Evolutionary conservation across 2,888 invertebrate species (phyloP).

Genomic region (Drosophila affinis): DNA sequence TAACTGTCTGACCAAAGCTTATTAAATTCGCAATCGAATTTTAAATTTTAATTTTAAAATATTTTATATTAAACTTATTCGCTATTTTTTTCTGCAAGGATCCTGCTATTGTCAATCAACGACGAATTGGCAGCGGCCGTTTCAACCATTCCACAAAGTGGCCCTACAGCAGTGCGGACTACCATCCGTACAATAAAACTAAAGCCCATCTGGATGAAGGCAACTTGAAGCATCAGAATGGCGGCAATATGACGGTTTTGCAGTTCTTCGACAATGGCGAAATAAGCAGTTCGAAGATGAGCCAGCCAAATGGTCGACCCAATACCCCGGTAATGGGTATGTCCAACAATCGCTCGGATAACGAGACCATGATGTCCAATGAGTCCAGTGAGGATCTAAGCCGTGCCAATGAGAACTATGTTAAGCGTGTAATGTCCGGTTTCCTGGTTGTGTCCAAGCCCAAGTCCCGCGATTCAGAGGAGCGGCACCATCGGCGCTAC

Average conservation of each 20-base stretch:
- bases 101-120: constrained; percentile 77
- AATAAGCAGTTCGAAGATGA: constrained; percentile 36
- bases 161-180: constrained; percentile 57
- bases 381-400: constrained; percentile 65
- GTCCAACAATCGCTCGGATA: constrained; percentile 59
- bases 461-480: constrained; percentile 76
- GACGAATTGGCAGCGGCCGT: constrained; percentile 83
- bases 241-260: constrained; percentile 50
- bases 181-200: constrained; percentile 47
- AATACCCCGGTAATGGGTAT: constrained; percentile 62
- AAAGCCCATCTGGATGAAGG: constrained; percentile 52
- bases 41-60: constrained; percentile 2
- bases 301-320: constrained; percentile 51
- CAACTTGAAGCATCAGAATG: constrained; percentile 32
- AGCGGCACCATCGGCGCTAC: constrained; percentile 74
- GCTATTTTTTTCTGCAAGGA: constrained; percentile 57
- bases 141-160: constrained; percentile 75
- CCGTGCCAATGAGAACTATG: constrained; percentile 79
- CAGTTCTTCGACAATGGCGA: constrained; percentile 72
- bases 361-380: constrained; percentile 60
- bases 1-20: background rate
- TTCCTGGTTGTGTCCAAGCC: constrained; percentile 80
- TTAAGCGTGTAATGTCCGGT: constrained; percentile 80
- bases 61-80: background rate
- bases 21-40: constrained; percentile 4